phyloP scores from a whole-genome alignment of 30 jellyfish, hydroid and myxozoan species.

The Aurelia aurita region DNA sequence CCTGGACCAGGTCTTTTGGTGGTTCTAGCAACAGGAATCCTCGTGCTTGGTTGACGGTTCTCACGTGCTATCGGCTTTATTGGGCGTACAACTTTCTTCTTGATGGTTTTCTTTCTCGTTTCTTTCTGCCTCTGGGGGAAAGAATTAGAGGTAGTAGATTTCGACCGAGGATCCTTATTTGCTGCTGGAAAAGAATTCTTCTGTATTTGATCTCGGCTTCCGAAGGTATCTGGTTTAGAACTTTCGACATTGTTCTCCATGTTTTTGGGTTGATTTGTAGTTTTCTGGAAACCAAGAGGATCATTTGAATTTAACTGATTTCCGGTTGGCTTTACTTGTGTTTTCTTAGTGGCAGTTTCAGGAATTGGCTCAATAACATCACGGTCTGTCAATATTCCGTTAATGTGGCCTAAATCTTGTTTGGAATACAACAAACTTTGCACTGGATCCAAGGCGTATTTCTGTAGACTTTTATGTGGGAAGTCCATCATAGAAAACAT shows the following conservation, averaged over 20 bases:
- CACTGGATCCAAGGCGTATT: conserved; percentile 52
- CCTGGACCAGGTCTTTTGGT: not conserved
- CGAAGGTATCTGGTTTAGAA: not conserved
- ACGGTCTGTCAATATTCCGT: conserved; percentile 63
- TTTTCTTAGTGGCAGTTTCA: not conserved
- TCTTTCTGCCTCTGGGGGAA: not conserved
- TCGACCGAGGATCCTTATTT: not conserved
- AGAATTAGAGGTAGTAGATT: not conserved
- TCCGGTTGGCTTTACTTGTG: not conserved
- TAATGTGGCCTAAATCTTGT: conserved; percentile 60
- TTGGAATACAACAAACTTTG: conserved; percentile 50
- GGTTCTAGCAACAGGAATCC: not conserved
- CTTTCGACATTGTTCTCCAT: not conserved
- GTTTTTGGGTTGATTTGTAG: not conserved
- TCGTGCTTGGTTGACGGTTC: not conserved
- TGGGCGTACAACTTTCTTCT: not conserved
- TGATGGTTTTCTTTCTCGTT: not conserved
- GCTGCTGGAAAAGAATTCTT: not conserved
- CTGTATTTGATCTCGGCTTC: not conserved
- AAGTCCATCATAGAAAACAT: conserved; percentile 75
- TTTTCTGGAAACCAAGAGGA: not conserved
- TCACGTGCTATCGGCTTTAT: not conserved
- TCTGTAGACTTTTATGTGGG: conserved; percentile 40
- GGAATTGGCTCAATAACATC: conserved; percentile 52
- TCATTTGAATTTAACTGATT: not conserved